These are phyloP conservation scores for Nibea albiflora DNA, from an alignment of 2,113 vertebrate species.

Conservation along the genomic window DNA sequence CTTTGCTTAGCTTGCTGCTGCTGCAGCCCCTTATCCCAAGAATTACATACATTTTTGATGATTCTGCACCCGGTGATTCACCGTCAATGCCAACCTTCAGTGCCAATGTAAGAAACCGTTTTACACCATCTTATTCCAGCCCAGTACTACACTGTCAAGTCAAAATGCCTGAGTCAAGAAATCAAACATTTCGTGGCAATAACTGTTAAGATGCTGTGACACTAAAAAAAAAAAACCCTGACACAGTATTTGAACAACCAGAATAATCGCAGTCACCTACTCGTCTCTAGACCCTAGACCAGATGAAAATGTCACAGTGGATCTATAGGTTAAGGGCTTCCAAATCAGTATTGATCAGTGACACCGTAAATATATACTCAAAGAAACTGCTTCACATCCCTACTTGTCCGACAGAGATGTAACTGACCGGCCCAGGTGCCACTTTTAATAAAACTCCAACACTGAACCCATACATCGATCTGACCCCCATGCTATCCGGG, in stretches of 20 bases:
- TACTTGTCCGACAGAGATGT: not conserved
- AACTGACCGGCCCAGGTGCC: conserved; percentile 12
- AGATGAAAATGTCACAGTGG: conserved; percentile 1
- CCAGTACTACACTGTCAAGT: not conserved
- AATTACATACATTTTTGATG: not conserved
- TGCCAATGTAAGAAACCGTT: not conserved
- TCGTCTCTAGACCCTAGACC: not conserved
- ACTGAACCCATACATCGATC: conserved; percentile 23
- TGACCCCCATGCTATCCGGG: conserved; percentile 16
- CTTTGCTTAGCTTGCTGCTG: not conserved
- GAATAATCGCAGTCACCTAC: not conserved
- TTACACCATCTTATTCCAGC: not conserved
- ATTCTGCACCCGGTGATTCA: not conserved
- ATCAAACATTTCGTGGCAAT: too few relatives aligned
- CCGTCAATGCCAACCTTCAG: not conserved
- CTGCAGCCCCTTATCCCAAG: not conserved
- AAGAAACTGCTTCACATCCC: conserved; percentile 1
- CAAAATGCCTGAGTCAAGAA: too few relatives aligned
- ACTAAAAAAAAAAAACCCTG: not conserved
- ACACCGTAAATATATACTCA: conserved; percentile 23
- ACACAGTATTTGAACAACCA: not conserved
- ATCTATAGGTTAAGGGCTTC: not conserved
- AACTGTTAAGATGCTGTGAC: not conserved
- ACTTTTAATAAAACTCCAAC: conserved; percentile 32
- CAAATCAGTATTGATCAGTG: conserved; percentile 31